These are phyloP conservation scores for Eospalax fontanierii DNA, from an alignment of 2,797 vertebrate species.

Conservation along the genomic window DNA sequence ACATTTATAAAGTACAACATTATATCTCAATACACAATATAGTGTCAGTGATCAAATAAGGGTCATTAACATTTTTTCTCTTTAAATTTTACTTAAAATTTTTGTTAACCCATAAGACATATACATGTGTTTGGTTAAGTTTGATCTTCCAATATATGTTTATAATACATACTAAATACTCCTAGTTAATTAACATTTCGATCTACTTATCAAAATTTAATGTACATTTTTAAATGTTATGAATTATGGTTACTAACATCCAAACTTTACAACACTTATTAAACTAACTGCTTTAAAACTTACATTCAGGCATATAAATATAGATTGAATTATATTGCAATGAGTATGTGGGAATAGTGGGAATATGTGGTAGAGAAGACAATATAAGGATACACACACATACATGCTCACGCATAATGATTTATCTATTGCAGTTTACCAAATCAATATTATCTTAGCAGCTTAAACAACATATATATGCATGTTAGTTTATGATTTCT, in stretches of 20 bases:
- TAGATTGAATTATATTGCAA: not conserved
- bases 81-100: not conserved
- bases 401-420: too few relatives aligned
- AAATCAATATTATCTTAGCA: not conserved
- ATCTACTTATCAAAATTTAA: not conserved
- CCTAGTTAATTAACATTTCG: not conserved
- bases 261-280: slow-evolving; percentile 6
- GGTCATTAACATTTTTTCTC: not conserved
- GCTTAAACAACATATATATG: not conserved
- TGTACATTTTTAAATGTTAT: slow-evolving; percentile 11
- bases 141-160: not conserved
- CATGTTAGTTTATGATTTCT: not conserved
- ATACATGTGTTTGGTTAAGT: not conserved
- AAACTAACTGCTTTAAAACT: not conserved
- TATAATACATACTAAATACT: not conserved
- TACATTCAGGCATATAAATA: not conserved
- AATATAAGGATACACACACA: not conserved
- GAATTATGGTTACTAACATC: not conserved
- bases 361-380: not conserved
- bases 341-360: not conserved
- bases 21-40: not conserved
- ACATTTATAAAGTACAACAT: too few relatives aligned
- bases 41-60: not conserved
- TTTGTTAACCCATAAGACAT: not conserved
- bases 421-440: too few relatives aligned